A percentile compares a stretch with the other conserved stretches of the same genome.
Conservation (phyloP, 2,888 invertebrate species). For the Plusia festucae region DNA sequence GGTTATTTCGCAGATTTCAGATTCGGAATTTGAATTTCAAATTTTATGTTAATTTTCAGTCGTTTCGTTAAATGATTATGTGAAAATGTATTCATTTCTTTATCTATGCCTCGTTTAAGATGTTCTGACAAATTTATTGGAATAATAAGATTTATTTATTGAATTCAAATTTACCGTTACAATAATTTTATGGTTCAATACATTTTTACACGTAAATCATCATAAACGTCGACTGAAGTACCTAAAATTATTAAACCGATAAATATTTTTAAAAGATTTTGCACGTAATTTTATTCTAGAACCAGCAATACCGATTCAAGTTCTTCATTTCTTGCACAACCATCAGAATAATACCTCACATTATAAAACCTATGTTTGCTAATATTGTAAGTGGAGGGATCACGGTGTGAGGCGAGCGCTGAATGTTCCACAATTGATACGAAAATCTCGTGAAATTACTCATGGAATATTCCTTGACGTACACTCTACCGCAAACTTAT, state of each 20-base stretch:
- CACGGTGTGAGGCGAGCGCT: constrained; percentile 38
- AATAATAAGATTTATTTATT: constrained; percentile 17
- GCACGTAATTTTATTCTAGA: neutral
- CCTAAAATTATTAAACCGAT: neutral
- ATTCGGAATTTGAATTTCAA: constrained; percentile 58
- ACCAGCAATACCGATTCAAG: no score
- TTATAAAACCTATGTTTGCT: constrained; percentile 38
- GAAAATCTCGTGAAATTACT: constrained; percentile 8
- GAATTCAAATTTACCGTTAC: constrained; percentile 5
- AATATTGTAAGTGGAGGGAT: constrained; percentile 26
- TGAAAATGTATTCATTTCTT: constrained; percentile 31
- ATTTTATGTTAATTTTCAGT: constrained; percentile 53
- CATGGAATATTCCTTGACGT: neutral
- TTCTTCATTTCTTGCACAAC: neutral
- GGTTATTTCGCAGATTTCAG: constrained; percentile 55
- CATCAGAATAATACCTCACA: constrained; percentile 34
- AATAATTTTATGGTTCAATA: neutral
- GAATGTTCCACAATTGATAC: constrained; percentile 32
- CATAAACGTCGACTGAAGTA: neutral
- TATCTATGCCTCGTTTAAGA: constrained; percentile 22
- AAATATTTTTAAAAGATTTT: no score
- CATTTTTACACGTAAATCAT: neutral
- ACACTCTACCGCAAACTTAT: neutral
- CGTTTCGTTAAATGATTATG: constrained; percentile 46
- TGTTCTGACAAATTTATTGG: constrained; percentile 33